Evolutionary conservation across 2,888 invertebrate species (phyloP).

Genomic region (Drosophila melanosoma): DNA sequence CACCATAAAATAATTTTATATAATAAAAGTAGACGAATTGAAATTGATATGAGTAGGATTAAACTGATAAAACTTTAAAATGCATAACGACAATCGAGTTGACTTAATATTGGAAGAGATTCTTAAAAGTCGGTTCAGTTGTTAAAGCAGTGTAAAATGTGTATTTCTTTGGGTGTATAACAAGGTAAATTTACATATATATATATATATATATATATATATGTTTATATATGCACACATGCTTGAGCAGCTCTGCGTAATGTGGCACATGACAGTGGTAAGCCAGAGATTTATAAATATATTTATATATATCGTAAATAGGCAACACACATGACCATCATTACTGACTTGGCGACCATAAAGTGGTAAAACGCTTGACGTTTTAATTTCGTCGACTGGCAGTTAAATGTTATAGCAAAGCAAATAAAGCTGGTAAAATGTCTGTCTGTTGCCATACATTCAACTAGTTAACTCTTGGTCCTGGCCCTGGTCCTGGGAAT

Average conservation of each 20-base stretch:
- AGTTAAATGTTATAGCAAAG: neutral
- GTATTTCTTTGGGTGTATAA: neutral
- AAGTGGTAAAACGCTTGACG: neutral
- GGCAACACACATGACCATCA: neutral
- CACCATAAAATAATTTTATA: neutral
- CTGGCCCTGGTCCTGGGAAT: neutral
- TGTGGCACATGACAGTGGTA: constrained; percentile 21
- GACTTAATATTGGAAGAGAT: neutral
- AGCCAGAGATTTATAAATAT: constrained; percentile 16
- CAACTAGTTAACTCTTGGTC: neutral
- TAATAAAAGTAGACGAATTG: neutral
- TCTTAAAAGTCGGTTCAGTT: neutral
- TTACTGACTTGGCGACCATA: constrained; percentile 13
- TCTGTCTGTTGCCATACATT: neutral
- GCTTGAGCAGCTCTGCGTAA: neutral
- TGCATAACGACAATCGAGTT: neutral
- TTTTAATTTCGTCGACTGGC: neutral
- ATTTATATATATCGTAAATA: neutral
- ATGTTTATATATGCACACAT: neutral
- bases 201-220: neutral
- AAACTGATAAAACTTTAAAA: neutral
- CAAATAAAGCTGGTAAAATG: neutral
- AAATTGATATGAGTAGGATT: neutral
- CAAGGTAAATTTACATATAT: neutral
- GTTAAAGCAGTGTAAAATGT: neutral